phyloP scores from a whole-genome alignment of 1,140 invertebrate genomes.

The Papilio machaon region DNA sequence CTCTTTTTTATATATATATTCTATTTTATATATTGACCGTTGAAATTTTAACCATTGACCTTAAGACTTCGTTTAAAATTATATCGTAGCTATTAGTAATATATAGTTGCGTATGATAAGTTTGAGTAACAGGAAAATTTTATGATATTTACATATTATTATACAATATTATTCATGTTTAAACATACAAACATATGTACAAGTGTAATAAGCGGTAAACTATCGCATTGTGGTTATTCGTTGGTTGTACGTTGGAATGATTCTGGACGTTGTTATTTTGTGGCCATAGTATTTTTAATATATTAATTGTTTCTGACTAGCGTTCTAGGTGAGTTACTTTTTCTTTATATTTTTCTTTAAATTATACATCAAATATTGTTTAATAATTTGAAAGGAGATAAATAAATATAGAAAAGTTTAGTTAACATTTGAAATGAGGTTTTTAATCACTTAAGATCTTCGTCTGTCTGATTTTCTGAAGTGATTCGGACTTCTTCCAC shows the following conservation, averaged over 20 bases:
- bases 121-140: background rate
- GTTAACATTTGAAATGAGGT: too few species aligned
- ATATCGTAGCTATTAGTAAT: background rate
- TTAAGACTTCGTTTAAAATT: background rate
- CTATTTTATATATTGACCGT: too few species aligned
- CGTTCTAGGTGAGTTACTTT: background rate
- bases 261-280: background rate
- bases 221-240: background rate
- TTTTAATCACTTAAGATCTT: too few species aligned
- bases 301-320: background rate
- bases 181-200: background rate
- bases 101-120: background rate
- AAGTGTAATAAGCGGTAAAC: too few species aligned
- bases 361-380: too few species aligned
- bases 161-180: background rate
- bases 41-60: background rate
- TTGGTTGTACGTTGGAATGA: background rate
- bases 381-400: too few species aligned
- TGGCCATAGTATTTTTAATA: background rate
- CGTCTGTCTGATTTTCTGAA: too few species aligned
- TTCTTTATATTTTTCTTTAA: background rate
- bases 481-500: too few species aligned
- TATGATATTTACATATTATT: background rate
- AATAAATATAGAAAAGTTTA: too few species aligned
- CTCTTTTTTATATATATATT: too few species aligned